phyloP scores from a whole-genome alignment of 2,797 vertebrate genomes.

The Clarias fuscus region DNA sequence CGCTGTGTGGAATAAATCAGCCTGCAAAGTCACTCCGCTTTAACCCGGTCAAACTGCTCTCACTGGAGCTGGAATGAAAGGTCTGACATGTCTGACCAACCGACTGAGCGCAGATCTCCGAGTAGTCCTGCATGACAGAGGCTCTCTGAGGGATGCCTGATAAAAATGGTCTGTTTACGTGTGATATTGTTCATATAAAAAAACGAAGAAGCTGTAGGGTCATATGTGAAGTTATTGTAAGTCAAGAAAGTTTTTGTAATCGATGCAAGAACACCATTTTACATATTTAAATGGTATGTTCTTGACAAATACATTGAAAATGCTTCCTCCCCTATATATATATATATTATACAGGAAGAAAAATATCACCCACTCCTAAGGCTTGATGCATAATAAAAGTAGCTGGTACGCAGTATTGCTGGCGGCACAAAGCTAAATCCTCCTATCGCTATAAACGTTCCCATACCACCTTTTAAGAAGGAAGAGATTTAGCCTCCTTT shows the following conservation, averaged over 20 bases:
- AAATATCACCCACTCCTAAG: background rate
- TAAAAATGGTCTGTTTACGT: background rate
- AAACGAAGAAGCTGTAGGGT: background rate
- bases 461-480: background rate
- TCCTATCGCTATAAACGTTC: background rate
- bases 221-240: background rate
- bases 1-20: background rate
- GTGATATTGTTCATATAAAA: background rate
- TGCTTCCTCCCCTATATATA: background rate
- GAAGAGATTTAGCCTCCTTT: background rate
- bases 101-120: background rate
- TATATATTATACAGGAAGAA: background rate
- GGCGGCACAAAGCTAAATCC: constrained; percentile 30
- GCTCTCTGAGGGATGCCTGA: background rate
- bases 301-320: background rate
- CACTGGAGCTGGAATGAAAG: background rate
- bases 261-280: background rate
- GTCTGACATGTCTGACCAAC: background rate
- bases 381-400: constrained; percentile 39
- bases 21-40: background rate
- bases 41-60: background rate
- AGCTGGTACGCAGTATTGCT: constrained; percentile 20
- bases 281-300: background rate
- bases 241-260: background rate
- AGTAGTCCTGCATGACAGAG: background rate